phyloP scores from a whole-genome alignment of 1,140 invertebrate species.

The Neomicropteryx cornuta region DNA sequence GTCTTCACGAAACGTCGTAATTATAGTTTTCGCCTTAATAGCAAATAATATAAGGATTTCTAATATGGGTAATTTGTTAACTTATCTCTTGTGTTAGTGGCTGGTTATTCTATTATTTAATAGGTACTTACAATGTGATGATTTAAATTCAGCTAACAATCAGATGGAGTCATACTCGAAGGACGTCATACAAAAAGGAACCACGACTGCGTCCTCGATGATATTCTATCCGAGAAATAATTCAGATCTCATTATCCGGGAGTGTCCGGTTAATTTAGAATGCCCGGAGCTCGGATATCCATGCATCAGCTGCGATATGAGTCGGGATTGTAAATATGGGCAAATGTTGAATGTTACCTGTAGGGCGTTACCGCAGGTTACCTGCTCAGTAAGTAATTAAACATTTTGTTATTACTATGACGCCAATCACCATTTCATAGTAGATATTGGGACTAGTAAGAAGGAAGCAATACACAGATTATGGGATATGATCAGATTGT shows the following conservation, averaged over 20 bases:
- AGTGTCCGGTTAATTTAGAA: constrained; percentile 10
- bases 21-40: too few species aligned
- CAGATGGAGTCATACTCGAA: constrained; percentile 13
- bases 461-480: too few species aligned
- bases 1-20: too few species aligned
- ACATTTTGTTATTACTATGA: too few species aligned
- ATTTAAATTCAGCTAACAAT: constrained; percentile 13
- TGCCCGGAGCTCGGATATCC: constrained; percentile 10
- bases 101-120: too few species aligned
- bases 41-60: too few species aligned
- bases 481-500: too few species aligned
- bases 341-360: constrained; percentile 10
- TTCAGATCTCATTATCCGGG: constrained; percentile 5
- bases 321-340: constrained; percentile 12
- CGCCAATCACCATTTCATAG: too few species aligned
- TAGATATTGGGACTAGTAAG: too few species aligned
- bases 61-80: too few species aligned
- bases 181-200: constrained; percentile 11
- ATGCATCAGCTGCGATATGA: constrained; percentile 13
- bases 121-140: too few species aligned
- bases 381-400: constrained; percentile 8
- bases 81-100: too few species aligned
- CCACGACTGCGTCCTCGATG: constrained; percentile 8
- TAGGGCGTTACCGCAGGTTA: constrained; percentile 6
- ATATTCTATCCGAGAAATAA: constrained; percentile 7